Evolutionary conservation across 2,113 vertebrate genomes (phyloP).

Genomic region (Chrysemys picta): DNA sequence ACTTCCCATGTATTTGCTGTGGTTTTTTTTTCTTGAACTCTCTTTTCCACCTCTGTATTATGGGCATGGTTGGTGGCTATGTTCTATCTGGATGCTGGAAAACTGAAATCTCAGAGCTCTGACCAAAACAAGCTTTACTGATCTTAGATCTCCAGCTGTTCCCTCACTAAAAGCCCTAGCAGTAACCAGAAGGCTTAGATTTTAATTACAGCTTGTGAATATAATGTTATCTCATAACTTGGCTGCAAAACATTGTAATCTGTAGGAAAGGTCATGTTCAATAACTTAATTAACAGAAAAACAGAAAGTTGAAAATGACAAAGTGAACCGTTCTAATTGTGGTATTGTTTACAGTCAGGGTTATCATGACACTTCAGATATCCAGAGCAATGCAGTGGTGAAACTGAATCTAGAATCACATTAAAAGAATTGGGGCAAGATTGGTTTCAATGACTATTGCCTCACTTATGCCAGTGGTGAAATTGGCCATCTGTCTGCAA

Average conservation of each 20-base stretch:
- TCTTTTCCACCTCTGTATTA: not conserved
- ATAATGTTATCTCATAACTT: constrained; percentile 36
- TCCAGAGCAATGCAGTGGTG: not conserved
- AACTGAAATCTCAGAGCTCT: not conserved
- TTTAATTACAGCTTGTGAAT: constrained; percentile 43
- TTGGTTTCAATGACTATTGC: not conserved
- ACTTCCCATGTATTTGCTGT: not conserved
- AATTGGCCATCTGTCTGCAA: not conserved
- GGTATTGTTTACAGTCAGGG: not conserved
- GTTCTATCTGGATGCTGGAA: not conserved
- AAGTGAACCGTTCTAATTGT: constrained; percentile 30
- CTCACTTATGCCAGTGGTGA: not conserved
- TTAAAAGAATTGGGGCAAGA: not conserved
- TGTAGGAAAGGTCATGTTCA: constrained; percentile 47
- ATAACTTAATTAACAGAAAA: constrained; percentile 62
- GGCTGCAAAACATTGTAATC: constrained; percentile 30
- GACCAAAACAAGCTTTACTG: constrained; percentile 30
- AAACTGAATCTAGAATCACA: not conserved
- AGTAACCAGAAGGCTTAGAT: not conserved
- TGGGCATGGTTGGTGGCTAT: not conserved
- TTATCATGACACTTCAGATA: not conserved
- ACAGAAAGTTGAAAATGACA: constrained; percentile 48
- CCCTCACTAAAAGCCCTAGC: constrained; percentile 32
- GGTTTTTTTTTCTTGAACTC: not conserved
- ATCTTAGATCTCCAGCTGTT: constrained; percentile 11